phyloP scores from a whole-genome alignment of 2,888 invertebrate genomes.

The Drosophila aldrichi region DNA sequence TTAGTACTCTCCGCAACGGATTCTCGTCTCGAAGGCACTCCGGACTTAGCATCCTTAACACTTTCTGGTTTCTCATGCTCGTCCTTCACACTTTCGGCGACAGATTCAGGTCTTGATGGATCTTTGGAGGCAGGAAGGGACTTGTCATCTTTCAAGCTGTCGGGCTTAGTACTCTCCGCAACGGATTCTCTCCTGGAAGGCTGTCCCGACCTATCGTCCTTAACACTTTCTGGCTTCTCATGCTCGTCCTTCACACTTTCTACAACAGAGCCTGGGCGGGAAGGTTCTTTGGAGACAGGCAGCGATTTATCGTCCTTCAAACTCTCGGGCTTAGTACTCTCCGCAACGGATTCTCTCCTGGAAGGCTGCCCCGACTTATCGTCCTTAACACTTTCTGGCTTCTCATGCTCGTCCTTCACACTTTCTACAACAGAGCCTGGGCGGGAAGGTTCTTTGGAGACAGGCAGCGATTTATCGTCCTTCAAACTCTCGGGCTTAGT shows the following conservation, averaged over 20 bases:
- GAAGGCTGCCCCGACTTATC: background rate
- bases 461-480: constrained; percentile 8
- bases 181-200: constrained; percentile 32
- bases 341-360: constrained; percentile 1
- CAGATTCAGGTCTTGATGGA: too few species aligned
- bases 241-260: constrained; percentile 30
- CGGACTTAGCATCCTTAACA: background rate
- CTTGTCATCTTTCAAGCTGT: constrained; percentile 8
- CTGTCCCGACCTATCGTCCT: constrained; percentile 24
- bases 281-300: constrained; percentile 9
- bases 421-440: constrained; percentile 8
- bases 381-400: constrained; percentile 21
- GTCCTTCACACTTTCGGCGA: background rate
- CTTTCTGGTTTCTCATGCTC: background rate
- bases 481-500: constrained; percentile 6
- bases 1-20: constrained; percentile 10
- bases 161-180: background rate
- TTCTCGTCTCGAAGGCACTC: constrained; percentile 18
- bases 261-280: constrained; percentile 17
- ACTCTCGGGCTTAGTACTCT: constrained; percentile 10
- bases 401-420: constrained; percentile 7
- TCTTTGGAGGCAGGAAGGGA: background rate
- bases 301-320: constrained; percentile 1
- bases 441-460: constrained; percentile 12
- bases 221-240: constrained; percentile 31